phyloP scores from a whole-genome alignment of 2,113 vertebrate genomes.

The Dolichallabes microphthalmus region DNA sequence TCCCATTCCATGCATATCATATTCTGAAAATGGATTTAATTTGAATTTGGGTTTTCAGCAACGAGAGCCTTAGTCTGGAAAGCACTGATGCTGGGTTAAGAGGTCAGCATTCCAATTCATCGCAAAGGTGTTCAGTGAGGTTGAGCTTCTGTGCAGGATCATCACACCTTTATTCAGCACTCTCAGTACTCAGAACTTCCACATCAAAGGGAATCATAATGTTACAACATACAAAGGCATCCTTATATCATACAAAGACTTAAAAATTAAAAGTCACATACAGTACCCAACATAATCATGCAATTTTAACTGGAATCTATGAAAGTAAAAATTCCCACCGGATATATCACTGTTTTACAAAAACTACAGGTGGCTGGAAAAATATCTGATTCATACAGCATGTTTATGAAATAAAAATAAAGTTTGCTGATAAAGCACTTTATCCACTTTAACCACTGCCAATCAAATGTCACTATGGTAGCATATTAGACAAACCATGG shows the following conservation, averaged over 20 bases:
- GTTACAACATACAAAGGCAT: background rate
- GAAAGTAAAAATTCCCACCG: background rate
- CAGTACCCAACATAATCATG: background rate
- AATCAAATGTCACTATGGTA: background rate
- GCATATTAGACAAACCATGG: background rate
- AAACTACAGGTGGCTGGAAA: background rate
- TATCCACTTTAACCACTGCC: background rate
- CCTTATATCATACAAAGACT: background rate
- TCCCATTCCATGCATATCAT: background rate
- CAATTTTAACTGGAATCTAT: background rate
- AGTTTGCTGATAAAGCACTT: background rate
- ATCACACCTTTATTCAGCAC: background rate
- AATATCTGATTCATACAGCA: background rate
- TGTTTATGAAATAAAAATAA: background rate
- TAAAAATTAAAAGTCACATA: slow-evolving; percentile 2
- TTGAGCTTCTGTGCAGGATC: background rate
- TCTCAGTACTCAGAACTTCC: background rate
- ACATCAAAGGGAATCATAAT: background rate
- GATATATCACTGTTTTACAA: background rate
- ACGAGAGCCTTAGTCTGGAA: background rate
- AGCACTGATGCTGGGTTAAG: background rate
- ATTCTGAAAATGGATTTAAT: background rate
- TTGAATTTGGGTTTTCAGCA: background rate
- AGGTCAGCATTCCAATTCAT: background rate
- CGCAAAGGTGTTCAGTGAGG: background rate